phyloP scores from a whole-genome alignment of 2,888 invertebrate species.

The Heliconius ethilla region DNA sequence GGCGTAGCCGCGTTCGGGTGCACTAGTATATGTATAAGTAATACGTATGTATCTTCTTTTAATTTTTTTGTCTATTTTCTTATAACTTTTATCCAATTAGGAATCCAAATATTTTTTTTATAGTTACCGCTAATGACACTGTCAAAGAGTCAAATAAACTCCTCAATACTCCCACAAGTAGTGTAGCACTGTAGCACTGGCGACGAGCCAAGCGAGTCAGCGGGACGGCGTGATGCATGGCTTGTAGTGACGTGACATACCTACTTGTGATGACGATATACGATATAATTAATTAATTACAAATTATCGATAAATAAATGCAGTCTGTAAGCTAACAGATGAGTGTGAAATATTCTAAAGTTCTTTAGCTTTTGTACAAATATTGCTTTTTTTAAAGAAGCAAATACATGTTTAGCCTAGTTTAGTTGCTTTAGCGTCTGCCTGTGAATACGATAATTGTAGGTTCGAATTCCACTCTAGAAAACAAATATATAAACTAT shows the following conservation, averaged over 20 bases:
- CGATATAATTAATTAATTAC: constrained; percentile 26
- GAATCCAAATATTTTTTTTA: not conserved
- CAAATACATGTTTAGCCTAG: too few relatives aligned
- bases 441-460: too few relatives aligned
- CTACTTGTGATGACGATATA: constrained; percentile 8
- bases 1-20: too few relatives aligned
- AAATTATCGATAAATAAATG: constrained; percentile 28
- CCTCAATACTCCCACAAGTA: constrained; percentile 42
- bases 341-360: too few relatives aligned
- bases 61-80: too few relatives aligned
- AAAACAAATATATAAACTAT: too few relatives aligned
- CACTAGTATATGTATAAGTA: too few relatives aligned
- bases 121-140: constrained; percentile 27
- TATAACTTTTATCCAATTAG: not conserved
- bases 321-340: not conserved
- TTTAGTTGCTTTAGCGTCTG: too few relatives aligned
- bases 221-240: constrained; percentile 46
- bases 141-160: constrained; percentile 43
- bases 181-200: constrained; percentile 44
- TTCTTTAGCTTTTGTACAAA: too few relatives aligned
- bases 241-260: constrained; percentile 49
- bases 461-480: too few relatives aligned
- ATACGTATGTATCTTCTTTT: too few relatives aligned
- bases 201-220: constrained; percentile 49
- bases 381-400: too few relatives aligned